Conservation (phyloP, 2,113 vertebrate genomes). For the Ochotona princeps region DNA sequence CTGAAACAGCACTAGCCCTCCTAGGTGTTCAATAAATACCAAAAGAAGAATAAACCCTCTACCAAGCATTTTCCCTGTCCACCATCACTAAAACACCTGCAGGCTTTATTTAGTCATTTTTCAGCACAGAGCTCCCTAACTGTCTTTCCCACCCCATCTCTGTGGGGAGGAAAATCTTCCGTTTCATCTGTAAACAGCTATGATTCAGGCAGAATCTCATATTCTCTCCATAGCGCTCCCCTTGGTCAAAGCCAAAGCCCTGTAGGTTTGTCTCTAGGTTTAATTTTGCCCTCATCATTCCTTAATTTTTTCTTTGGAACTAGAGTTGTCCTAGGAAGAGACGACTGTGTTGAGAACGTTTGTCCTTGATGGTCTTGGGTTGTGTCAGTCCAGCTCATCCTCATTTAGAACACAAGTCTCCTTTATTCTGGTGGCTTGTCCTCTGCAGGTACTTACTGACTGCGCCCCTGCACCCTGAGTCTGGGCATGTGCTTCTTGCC, state of each 20-base stretch:
- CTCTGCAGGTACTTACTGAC: not conserved
- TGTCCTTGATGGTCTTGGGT: not conserved
- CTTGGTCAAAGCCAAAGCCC: not conserved
- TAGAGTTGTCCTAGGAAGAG: not conserved
- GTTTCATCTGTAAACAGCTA: not conserved
- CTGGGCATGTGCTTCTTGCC: not conserved
- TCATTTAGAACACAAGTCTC: not conserved
- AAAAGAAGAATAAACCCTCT: not conserved
- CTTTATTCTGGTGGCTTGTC: not conserved
- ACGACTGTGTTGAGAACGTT: not conserved
- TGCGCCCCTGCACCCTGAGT: no score
- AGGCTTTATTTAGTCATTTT: not conserved
- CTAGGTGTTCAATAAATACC: not conserved
- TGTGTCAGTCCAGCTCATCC: not conserved
- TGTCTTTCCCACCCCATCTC: not conserved
- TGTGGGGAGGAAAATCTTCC: not conserved
- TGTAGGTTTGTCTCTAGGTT: not conserved
- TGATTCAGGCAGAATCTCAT: not conserved
- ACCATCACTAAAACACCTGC: not conserved
- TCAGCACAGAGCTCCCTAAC: not conserved
- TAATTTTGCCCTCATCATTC: not conserved
- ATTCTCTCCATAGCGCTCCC: not conserved
- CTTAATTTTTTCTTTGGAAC: not conserved
- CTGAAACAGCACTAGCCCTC: not conserved
- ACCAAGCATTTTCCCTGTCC: not conserved